These are phyloP conservation scores for Ibidorhyncha struthersii DNA, from an alignment of 2,113 vertebrate species.

Conservation along the genomic window DNA sequence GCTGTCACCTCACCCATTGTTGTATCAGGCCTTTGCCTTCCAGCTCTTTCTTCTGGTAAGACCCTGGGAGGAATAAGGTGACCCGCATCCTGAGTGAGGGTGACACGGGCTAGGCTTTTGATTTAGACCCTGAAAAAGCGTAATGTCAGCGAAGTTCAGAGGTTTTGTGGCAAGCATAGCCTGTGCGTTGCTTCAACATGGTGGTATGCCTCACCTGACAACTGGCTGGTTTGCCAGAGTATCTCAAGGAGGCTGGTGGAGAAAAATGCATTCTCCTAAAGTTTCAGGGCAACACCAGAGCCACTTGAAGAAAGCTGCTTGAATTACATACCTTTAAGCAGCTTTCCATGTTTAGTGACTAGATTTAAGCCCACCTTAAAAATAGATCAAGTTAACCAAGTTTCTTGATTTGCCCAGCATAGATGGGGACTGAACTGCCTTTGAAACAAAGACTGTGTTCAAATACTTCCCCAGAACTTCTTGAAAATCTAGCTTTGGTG, in stretches of 20 bases:
- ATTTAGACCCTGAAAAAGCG: neutral
- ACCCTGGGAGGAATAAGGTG: neutral
- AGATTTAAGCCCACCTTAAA: neutral
- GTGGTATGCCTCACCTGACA: fast-evolving
- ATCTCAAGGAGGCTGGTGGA: neutral
- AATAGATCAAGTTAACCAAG: neutral
- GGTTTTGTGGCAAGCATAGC: neutral
- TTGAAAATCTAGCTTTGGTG: neutral
- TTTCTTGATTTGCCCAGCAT: neutral
- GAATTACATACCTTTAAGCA: neutral
- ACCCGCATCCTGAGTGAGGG: neutral
- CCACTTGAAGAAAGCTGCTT: neutral
- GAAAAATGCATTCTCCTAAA: neutral
- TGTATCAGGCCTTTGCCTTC: neutral
- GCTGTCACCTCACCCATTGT: fast-evolving
- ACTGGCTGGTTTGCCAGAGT: neutral
- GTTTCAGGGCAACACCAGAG: neutral
- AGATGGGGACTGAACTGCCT: neutral
- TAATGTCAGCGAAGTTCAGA: neutral
- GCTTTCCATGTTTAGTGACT: neutral
- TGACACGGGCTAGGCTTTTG: neutral
- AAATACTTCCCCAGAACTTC: neutral
- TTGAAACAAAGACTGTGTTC: neutral
- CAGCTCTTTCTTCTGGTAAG: neutral
- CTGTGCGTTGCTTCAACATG: fast-evolving